phyloP scores from a whole-genome alignment of 1,140 invertebrate genomes.

The Lysiphlebus fabarum region DNA sequence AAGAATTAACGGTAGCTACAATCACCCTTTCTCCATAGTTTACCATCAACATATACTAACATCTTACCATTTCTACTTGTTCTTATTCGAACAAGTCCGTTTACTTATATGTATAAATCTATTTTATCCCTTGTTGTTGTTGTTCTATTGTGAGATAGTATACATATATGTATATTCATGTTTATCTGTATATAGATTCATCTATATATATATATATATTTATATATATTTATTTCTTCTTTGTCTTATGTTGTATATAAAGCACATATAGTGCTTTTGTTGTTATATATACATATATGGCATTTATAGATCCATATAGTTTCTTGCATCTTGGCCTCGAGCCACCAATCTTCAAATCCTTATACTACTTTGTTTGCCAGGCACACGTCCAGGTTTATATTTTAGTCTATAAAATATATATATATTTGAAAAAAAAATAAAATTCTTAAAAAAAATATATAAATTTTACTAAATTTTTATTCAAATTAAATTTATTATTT shows the following conservation, averaged over 20 bases:
- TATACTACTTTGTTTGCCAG: conserved; percentile 32
- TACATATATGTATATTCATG: no score
- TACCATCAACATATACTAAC: conserved; percentile 15
- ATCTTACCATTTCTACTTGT: conserved; percentile 7
- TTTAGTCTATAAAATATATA: no score
- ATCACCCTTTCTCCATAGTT: conserved; percentile 28
- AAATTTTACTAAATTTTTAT: no score
- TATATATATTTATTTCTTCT: conserved; percentile 9
- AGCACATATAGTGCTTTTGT: conserved; percentile 17
- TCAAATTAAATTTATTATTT: no score
- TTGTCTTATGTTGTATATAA: conserved; percentile 6
- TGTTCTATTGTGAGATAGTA: no score
- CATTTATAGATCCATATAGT: not conserved
- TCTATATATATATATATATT: no score
- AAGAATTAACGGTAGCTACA: conserved; percentile 53
- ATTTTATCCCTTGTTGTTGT: not conserved
- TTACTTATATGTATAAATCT: conserved; percentile 8
- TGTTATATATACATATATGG: no score
- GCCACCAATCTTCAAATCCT: conserved; percentile 29
- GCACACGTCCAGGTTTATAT: conserved; percentile 38
- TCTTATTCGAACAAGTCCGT: conserved; percentile 13
- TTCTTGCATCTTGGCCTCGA: conserved; percentile 25
- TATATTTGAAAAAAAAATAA: no score
- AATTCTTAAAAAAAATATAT: no score
- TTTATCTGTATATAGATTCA: no score